These are phyloP conservation scores for Rhorus exstirpatorius DNA, from an alignment of 2,888 invertebrate species.

Conservation along the genomic window DNA sequence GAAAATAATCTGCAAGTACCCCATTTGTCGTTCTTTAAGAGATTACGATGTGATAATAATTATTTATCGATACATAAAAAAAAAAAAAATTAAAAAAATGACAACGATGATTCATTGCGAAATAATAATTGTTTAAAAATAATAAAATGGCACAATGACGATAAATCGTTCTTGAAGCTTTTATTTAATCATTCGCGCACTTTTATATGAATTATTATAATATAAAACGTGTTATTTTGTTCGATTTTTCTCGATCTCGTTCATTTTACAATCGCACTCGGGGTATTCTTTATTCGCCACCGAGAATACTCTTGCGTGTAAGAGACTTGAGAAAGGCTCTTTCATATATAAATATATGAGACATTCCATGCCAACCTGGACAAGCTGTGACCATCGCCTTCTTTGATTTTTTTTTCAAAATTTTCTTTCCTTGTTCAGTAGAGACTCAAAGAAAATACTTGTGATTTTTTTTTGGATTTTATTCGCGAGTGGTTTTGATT, in stretches of 20 bases:
- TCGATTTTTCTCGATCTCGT: slow-evolving; percentile 4
- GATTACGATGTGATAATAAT: background rate
- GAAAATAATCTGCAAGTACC: background rate
- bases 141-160: background rate
- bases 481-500: too few species aligned
- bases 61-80: background rate
- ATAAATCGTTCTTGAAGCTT: background rate
- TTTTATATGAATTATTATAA: background rate
- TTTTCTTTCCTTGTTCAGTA: too few species aligned
- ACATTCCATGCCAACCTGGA: too few species aligned
- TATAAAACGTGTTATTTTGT: background rate
- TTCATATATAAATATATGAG: too few species aligned
- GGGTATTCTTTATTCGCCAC: background rate
- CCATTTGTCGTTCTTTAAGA: background rate
- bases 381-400: too few species aligned
- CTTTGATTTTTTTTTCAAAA: too few species aligned
- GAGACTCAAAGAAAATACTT: too few species aligned
- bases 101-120: slow-evolving; percentile 1
- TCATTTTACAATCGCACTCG: background rate
- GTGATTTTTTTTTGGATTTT: too few species aligned
- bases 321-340: slow-evolving; percentile 63
- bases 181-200: background rate
- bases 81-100: too few species aligned
- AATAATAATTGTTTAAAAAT: background rate
- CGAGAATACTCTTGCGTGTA: slow-evolving; percentile 13